A percentile compares a stretch with the other conserved stretches of the same genome.
Conservation (phyloP, 1,140 invertebrate species). For the Magallana angulata region DNA sequence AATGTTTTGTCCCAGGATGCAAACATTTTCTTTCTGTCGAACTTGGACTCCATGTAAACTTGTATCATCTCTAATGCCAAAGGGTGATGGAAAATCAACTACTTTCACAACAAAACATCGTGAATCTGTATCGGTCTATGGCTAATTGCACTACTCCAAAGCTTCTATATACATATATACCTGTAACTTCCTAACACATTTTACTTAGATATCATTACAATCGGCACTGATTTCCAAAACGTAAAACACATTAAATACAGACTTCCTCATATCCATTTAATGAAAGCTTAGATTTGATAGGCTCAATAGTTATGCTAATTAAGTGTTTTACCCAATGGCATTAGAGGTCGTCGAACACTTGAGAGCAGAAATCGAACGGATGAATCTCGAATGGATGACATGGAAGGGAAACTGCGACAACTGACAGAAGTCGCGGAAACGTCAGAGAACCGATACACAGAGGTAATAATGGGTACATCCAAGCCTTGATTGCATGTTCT, state of each 20-base stretch:
- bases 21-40: conserved; percentile 10
- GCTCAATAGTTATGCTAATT: conserved; percentile 19
- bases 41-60: neutral
- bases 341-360: conserved; percentile 98
- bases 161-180: too few relatives aligned
- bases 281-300: neutral
- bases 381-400: conserved; percentile 99
- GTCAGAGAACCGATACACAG: conserved; percentile 99
- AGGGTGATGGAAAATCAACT: conserved; percentile 13
- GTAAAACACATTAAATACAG: neutral
- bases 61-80: conserved; percentile 27
- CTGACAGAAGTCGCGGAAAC: conserved; percentile 98
- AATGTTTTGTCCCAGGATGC: neutral
- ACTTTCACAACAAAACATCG: neutral
- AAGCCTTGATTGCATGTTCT: conserved; percentile 26
- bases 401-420: conserved; percentile 99
- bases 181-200: too few relatives aligned
- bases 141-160: neutral
- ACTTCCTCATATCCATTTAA: neutral
- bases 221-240: neutral
- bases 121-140: neutral
- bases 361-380: conserved; percentile 99
- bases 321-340: conserved; percentile 46
- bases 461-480: conserved; percentile 84
- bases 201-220: too few relatives aligned